These are phyloP conservation scores for Apus apus DNA, from an alignment of 2,113 vertebrate genomes.

Conservation along the genomic window DNA sequence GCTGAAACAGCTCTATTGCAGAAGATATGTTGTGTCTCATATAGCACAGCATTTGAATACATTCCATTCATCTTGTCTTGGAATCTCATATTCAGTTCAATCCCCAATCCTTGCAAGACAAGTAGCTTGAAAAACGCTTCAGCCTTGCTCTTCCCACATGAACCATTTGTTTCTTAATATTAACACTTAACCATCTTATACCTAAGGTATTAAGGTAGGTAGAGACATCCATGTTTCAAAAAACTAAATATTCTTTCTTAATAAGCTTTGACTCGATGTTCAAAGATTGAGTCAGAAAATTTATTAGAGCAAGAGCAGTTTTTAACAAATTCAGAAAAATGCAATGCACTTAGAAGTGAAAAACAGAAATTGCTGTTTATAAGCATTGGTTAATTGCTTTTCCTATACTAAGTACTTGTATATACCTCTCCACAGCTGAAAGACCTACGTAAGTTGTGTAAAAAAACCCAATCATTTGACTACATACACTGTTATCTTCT, in stretches of 20 bases:
- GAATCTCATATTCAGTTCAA: neutral
- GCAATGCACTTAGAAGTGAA: neutral
- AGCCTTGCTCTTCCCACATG: neutral
- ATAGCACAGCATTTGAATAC: neutral
- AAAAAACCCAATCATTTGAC: neutral
- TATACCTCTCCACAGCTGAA: neutral
- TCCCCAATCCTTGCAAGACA: neutral
- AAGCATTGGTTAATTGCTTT: neutral
- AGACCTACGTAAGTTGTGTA: neutral
- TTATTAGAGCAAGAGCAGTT: neutral
- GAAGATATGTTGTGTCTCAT: neutral
- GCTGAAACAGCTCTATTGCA: neutral
- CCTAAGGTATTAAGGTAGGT: neutral
- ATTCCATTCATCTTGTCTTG: neutral
- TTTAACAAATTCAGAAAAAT: neutral
- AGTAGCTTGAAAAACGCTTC: neutral
- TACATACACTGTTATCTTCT: neutral
- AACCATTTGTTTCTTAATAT: neutral
- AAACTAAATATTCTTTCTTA: neutral
- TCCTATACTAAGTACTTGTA: neutral
- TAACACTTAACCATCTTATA: neutral
- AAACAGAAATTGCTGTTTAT: neutral
- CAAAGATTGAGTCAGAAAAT: neutral
- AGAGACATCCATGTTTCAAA: neutral
- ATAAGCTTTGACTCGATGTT: neutral